Conservation (phyloP, 1,140 invertebrate species). For the Scaptomyza montana region DNA sequence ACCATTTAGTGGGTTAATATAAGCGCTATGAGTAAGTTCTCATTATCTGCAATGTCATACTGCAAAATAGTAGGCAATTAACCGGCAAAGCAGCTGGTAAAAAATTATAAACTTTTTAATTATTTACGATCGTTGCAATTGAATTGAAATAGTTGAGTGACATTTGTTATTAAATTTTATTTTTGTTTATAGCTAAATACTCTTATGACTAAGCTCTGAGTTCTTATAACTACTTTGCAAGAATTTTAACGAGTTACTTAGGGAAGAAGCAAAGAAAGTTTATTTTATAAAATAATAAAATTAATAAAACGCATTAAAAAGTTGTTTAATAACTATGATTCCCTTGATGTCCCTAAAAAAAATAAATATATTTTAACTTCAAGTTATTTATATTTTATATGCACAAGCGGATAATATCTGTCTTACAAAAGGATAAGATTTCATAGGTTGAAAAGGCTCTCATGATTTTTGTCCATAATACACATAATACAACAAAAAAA, state of each 20-base stretch:
- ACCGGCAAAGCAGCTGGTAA: not conserved
- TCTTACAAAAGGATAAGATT: no score
- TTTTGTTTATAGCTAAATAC: no score
- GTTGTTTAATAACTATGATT: not conserved
- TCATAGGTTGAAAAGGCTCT: no score
- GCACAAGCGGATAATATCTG: no score
- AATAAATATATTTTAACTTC: no score
- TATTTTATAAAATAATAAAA: not conserved
- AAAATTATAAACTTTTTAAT: not conserved
- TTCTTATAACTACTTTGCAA: not conserved
- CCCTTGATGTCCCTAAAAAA: no score
- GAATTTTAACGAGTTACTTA: not conserved
- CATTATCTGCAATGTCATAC: not conserved
- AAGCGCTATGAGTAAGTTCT: constrained; percentile 22
- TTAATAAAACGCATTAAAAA: no score
- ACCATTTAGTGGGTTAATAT: constrained; percentile 42
- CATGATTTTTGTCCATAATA: no score
- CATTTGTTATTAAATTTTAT: not conserved
- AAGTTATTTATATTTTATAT: no score
- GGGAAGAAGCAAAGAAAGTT: not conserved
- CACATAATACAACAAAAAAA: no score
- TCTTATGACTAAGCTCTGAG: not conserved
- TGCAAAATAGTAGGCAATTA: not conserved
- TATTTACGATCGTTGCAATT: constrained; percentile 5
- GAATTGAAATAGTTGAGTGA: not conserved